Percentiles rank a stretch among this genome's conserved stretches.
Evolutionary conservation across 2,113 vertebrate genomes (phyloP).

Genomic region (Lophochroa leadbeateri): DNA sequence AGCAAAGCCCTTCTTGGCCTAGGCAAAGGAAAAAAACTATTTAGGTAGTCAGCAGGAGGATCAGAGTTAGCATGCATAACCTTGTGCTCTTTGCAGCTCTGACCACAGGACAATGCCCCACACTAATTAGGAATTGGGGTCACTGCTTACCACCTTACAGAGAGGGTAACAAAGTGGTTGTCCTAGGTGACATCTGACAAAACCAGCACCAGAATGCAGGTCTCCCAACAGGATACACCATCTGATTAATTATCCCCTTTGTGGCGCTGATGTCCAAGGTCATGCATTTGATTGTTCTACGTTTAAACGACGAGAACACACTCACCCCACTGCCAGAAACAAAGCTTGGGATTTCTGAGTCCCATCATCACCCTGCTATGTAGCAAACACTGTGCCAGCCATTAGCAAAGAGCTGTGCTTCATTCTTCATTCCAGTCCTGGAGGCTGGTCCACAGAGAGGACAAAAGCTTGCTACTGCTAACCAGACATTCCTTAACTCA

Average conservation of each 20-base stretch:
- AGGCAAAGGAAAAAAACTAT: not conserved
- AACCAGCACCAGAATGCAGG: not conserved
- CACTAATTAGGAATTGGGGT: not conserved
- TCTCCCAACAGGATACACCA: not conserved
- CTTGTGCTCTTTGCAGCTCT: not conserved
- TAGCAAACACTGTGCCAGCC: slow-evolving; percentile 29
- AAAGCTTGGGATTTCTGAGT: not conserved
- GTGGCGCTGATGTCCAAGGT: not conserved
- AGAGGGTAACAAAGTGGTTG: not conserved
- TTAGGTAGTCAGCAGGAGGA: not conserved
- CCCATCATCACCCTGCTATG: slow-evolving; percentile 47
- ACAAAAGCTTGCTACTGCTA: slow-evolving; percentile 52
- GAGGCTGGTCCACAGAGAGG: slow-evolving; percentile 48
- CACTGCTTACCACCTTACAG: not conserved
- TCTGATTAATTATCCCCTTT: slow-evolving; percentile 35
- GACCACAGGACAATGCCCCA: not conserved
- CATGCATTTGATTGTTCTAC: slow-evolving; percentile 16
- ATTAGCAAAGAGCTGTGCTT: slow-evolving; percentile 19
- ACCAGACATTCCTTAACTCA: slow-evolving; percentile 51
- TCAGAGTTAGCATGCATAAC: not conserved
- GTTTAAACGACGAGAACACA: not conserved
- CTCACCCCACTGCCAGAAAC: not conserved
- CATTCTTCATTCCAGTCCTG: not conserved
- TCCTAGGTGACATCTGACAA: slow-evolving; percentile 4
- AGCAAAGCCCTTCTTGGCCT: not conserved